These are phyloP conservation scores for Festucalex cinctus DNA, from an alignment of 2,113 vertebrate species.

Conservation along the genomic window DNA sequence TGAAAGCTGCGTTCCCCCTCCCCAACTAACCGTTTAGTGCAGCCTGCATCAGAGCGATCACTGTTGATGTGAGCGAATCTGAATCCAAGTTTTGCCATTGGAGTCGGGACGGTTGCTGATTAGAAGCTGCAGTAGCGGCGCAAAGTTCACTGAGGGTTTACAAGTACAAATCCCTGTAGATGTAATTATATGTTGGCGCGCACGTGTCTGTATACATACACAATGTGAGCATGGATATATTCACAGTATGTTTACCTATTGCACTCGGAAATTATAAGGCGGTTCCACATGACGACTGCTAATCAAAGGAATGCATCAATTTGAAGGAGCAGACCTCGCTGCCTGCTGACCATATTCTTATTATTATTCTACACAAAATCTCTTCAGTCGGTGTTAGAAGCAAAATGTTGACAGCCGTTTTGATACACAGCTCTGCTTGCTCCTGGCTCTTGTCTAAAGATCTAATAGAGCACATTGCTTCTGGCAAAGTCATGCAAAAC, in stretches of 20 bases:
- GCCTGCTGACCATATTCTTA: background rate
- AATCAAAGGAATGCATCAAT: background rate
- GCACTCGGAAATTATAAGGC: background rate
- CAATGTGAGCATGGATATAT: background rate
- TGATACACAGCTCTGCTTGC: slow-evolving; percentile 9
- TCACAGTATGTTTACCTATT: background rate
- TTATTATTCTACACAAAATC: background rate
- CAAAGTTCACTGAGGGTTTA: background rate
- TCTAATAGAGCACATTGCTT: slow-evolving; percentile 10
- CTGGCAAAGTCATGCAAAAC: slow-evolving; percentile 18
- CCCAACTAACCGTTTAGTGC: too few relatives aligned
- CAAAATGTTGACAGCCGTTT: slow-evolving; percentile 34
- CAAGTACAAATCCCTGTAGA: background rate
- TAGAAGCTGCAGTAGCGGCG: background rate
- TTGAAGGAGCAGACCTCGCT: background rate
- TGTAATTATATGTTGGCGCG: background rate
- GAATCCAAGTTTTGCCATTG: background rate
- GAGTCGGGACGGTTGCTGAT: background rate
- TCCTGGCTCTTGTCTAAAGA: slow-evolving; percentile 20
- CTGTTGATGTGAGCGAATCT: background rate
- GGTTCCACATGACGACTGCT: background rate
- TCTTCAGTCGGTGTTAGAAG: slow-evolving; percentile 7
- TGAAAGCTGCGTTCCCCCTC: background rate
- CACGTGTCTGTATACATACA: background rate
- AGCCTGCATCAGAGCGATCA: background rate